Base-by-base conservation (phyloP, 2,113 vertebrate species). In the Phycodurus eques region DNA sequence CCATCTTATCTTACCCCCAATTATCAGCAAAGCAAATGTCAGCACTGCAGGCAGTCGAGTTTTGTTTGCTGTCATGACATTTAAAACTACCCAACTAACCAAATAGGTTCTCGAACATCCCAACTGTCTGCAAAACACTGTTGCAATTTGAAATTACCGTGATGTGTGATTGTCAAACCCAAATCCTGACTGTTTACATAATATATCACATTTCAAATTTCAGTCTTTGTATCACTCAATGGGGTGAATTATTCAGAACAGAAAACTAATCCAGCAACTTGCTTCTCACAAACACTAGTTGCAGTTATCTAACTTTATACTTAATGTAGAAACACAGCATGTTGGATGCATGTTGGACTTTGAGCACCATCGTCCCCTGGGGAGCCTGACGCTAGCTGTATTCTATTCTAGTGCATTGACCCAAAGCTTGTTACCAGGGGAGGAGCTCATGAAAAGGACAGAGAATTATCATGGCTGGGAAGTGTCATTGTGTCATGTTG, bases 41-140 rank as follows among this genome's bases (percentile, higher is more conserved):
- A 92, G 60, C 73, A 77, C 65, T 68, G n/a, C 57, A 13, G 4
- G 44, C 47, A 73, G 67, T 69, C 62, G 63, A 5, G 35, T 66
- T 10, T 61, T 82, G 61, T 67, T 78, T 83, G 73, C 79, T 82
- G 71, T 80, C 81, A 78, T 88, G 88, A 89, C 90, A 88, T 91
- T 88, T 87, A 87, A 69, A 79, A 66, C 12, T 64, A 70, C 43
- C 17, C 27, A 4, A 71, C 80, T 82, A 78, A 79, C 64, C 71
- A 67, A 72, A 85, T 70, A 44, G 43, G 70, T 76, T n/a, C 44
- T 77, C 59, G 82, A 74, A 86, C 84, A 87, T 84, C 39, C 71
- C 51, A 39, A 43, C 65, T 56, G 60, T 10, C 63, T 44, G 39
- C 67, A 72, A 60, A 69, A 74, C 72, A 59, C 66, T 76, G 64